Percentiles rank a stretch among this genome's conserved stretches.
These are phyloP conservation scores for Pteruthius melanotis DNA, from an alignment of 2,113 vertebrate species.

Conservation along the genomic window DNA sequence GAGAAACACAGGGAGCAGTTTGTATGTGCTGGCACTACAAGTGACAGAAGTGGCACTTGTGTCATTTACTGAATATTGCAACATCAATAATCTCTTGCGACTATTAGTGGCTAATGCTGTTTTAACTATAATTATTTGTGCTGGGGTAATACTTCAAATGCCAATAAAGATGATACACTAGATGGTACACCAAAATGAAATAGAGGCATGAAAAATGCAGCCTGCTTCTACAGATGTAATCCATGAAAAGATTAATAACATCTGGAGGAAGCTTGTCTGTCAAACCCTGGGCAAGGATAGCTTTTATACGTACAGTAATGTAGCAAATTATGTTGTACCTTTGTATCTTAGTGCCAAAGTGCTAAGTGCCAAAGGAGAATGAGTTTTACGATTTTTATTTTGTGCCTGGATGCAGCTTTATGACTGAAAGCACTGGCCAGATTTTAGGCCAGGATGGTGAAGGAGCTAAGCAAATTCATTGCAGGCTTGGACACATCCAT, in stretches of 20 bases:
- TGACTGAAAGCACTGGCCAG: background rate
- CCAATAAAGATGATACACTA: background rate
- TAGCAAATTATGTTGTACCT: background rate
- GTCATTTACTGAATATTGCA: background rate
- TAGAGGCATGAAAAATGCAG: background rate
- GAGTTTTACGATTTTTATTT: background rate
- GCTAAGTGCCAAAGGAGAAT: background rate
- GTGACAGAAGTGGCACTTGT: background rate
- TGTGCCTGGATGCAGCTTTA: background rate
- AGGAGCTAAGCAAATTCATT: background rate
- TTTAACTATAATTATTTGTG: background rate
- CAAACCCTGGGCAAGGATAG: background rate
- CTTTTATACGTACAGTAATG: background rate
- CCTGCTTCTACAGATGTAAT: background rate
- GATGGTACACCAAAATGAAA: background rate
- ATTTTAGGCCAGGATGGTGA: background rate
- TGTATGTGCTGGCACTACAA: background rate
- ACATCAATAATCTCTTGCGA: background rate
- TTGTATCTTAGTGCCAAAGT: background rate
- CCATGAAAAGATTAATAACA: background rate
- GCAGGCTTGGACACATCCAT: background rate
- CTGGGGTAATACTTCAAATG: background rate
- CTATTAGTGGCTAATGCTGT: background rate
- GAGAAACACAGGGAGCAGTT: background rate
- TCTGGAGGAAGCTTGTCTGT: background rate